Base-by-base conservation (phyloP, 1,140 invertebrate species). In the Drosophila trapezifrons region DNA sequence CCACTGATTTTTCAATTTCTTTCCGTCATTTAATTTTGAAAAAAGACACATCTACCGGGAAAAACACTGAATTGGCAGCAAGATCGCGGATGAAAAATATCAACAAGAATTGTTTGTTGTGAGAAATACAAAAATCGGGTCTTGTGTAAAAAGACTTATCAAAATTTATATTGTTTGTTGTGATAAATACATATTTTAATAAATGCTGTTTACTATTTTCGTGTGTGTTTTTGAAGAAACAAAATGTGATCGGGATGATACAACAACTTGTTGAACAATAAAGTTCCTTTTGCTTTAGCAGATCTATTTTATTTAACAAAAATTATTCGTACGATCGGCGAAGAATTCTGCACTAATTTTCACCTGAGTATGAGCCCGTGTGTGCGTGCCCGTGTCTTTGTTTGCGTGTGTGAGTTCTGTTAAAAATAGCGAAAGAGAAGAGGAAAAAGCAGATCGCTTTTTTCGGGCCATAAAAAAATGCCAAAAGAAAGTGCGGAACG, bases 401-500 rank as follows among this genome's bases (percentile, higher is more conserved):
- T 22, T 57, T 60, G 67, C 63, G 83, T 80, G 81, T 57, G 81
- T 81, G 78, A 49, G 52, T 70, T 89, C 63, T 83, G 75, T 74
- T 87, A 89, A 77, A 87, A 87, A 87, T 87, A 89, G 81, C 78
- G 51, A 77, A 60, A 71, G 32, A 76, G 45, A 58, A 51, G 55
- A 67, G 54, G 49, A 57, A 76, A 77, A 76, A 66, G 76, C 64
- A 70, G 79, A 89, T 89, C 79, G 78, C 56, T 76, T 83, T 83
- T 84, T 74, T 32, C 51, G 57, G 76, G 57, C 51, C 80, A 69
- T 64, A 77, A 71, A 73, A 75, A 76, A 82, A 70, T 18, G 76
- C 66, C 60, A 63, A 84, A 89, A 89, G 83, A 87, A 87, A 87
- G 83, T 89, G 84, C 84, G 80, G 67, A 87, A 43, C 57, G 49